phyloP scores from a whole-genome alignment of 2,888 invertebrate genomes.

The Leptopilina syphax region DNA sequence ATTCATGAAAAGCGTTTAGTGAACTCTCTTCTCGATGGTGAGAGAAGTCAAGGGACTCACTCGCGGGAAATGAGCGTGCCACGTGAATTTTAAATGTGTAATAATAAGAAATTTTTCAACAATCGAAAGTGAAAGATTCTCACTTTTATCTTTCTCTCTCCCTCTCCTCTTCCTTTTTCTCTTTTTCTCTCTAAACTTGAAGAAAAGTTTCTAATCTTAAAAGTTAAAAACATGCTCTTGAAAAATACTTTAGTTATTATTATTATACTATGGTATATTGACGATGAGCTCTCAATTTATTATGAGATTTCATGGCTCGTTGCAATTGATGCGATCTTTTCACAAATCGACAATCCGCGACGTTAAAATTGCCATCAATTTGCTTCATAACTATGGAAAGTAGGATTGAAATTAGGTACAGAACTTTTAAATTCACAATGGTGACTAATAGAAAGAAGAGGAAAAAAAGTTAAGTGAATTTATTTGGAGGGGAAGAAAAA shows the following conservation, averaged over 20 bases:
- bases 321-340: constrained; percentile 24
- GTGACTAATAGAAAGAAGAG: not conserved
- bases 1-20: constrained; percentile 11
- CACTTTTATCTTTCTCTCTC: constrained; percentile 56
- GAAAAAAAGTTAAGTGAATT: constrained; percentile 21
- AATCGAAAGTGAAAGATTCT: constrained; percentile 71
- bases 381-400: constrained; percentile 59
- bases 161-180: no score
- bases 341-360: constrained; percentile 22
- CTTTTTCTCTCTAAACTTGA: not conserved
- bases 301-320: constrained; percentile 57
- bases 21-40: not conserved
- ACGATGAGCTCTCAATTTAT: constrained; percentile 55
- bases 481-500: not conserved
- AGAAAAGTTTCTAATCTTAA: constrained; percentile 64
- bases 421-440: not conserved
- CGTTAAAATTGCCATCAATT: constrained; percentile 56
- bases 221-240: constrained; percentile 46
- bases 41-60: constrained; percentile 1
- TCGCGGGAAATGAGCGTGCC: not conserved
- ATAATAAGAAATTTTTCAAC: constrained; percentile 58
- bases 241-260: not conserved
- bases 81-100: not conserved
- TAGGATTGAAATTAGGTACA: constrained; percentile 29
- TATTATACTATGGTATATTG: constrained; percentile 23